Conservation (phyloP, 2,888 invertebrate species). For the Trichogramma evanescens region DNA sequence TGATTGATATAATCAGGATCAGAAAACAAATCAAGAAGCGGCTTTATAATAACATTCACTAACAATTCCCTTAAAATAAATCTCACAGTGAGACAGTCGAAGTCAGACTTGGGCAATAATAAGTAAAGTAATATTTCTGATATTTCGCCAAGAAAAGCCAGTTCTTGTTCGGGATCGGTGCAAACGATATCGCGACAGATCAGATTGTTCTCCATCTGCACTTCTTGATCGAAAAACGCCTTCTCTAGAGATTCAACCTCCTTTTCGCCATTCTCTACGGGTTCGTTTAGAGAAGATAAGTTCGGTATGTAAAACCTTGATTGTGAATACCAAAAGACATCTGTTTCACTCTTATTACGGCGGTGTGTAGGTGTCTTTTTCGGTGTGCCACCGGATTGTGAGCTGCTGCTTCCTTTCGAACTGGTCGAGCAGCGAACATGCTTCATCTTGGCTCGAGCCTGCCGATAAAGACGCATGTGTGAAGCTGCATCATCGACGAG, state of each 20-base stretch:
- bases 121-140: constrained; percentile 77
- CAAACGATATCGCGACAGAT: constrained; percentile 76
- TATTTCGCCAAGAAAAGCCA: constrained; percentile 75
- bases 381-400: constrained; percentile 42
- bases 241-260: constrained; percentile 54
- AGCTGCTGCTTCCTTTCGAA: constrained; percentile 38
- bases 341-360: constrained; percentile 69
- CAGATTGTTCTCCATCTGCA: constrained; percentile 73
- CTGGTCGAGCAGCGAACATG: constrained; percentile 31
- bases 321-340: constrained; percentile 61
- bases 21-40: constrained; percentile 65
- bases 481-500: constrained; percentile 86
- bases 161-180: constrained; percentile 59
- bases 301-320: constrained; percentile 57
- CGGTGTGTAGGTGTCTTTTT: constrained; percentile 54
- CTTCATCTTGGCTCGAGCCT: constrained; percentile 56
- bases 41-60: constrained; percentile 64
- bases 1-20: constrained; percentile 91
- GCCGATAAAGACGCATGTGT: constrained; percentile 78
- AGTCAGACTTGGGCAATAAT: constrained; percentile 75
- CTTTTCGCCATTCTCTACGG: constrained; percentile 32
- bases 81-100: constrained; percentile 74
- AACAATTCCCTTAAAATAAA: constrained; percentile 71
- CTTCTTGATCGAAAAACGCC: constrained; percentile 83
- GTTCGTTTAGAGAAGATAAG: constrained; percentile 39